phyloP scores from a whole-genome alignment of 37 sponge, comb jelly and placozoan genomes.

The Chondrilla cf. caribensis region DNA sequence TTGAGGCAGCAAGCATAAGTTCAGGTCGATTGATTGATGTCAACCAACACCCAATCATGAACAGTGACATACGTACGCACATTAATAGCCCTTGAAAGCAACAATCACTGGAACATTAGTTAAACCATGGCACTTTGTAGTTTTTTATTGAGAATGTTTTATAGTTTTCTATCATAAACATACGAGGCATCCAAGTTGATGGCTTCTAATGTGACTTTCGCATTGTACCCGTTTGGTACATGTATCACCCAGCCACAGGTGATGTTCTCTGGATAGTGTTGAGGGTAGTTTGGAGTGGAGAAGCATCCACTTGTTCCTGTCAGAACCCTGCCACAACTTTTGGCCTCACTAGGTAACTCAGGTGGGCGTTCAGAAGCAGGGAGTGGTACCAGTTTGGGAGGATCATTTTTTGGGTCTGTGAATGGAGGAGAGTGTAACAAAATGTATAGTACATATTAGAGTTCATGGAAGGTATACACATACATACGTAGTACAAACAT shows the following conservation, averaged over 20 bases:
- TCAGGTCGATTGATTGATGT: too few relatives aligned
- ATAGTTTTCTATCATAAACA: background rate
- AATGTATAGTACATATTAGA: too few relatives aligned
- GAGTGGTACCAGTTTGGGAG: background rate
- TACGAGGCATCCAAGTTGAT: background rate
- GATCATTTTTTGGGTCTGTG: slow-evolving; percentile 5
- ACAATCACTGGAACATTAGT: too few relatives aligned
- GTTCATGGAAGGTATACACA: too few relatives aligned
- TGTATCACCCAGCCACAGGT: slow-evolving; percentile 26
- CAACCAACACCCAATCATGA: too few relatives aligned
- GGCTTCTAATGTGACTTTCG: background rate
- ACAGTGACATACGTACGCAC: too few relatives aligned
- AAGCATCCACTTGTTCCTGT: background rate
- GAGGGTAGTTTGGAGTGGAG: slow-evolving; percentile 1
- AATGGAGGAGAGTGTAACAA: too few relatives aligned
- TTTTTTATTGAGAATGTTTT: too few relatives aligned
- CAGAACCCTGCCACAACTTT: background rate
- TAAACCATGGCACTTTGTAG: too few relatives aligned
- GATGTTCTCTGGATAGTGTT: background rate
- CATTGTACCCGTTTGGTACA: background rate
- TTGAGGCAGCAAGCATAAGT: too few relatives aligned
- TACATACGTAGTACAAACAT: too few relatives aligned
- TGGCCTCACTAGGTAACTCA: background rate
- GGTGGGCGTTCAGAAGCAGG: background rate
- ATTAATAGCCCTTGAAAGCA: too few relatives aligned